Evolutionary conservation across 2,888 invertebrate species (phyloP).

Genomic region (Conchocele bisecta): DNA sequence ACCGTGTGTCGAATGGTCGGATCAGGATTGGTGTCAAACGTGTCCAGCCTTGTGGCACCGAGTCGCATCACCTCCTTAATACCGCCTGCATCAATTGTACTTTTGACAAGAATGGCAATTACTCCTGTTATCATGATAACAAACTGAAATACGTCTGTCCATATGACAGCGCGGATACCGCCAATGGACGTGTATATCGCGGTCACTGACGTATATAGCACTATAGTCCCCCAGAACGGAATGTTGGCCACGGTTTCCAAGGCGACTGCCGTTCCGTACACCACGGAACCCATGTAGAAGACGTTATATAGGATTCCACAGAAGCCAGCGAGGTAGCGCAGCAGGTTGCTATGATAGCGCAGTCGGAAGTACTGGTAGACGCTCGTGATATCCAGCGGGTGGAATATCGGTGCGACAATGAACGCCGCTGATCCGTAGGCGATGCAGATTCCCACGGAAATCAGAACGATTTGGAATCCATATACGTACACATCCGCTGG

Average conservation of each 20-base stretch:
- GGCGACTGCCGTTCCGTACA: slow-evolving; percentile 32
- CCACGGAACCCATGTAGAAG: slow-evolving; percentile 38
- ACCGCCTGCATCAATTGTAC: slow-evolving; percentile 9
- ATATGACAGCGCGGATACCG: slow-evolving; percentile 36
- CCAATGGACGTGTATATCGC: slow-evolving; percentile 39
- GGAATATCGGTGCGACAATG: slow-evolving; percentile 35
- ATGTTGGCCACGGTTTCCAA: slow-evolving; percentile 20
- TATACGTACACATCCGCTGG: slow-evolving; percentile 41
- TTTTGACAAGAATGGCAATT: slow-evolving; percentile 26
- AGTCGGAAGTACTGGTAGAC: slow-evolving; percentile 33
- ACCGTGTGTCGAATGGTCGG: slow-evolving; percentile 32
- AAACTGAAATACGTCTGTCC: slow-evolving; percentile 41
- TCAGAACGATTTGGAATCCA: slow-evolving; percentile 29
- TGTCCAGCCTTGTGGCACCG: slow-evolving; percentile 13
- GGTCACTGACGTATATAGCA: slow-evolving; percentile 20
- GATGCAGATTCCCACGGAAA: slow-evolving; percentile 13
- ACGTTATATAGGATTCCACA: slow-evolving; percentile 33
- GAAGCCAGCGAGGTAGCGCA: slow-evolving; percentile 24
- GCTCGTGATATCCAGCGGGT: slow-evolving; percentile 32
- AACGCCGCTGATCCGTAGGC: slow-evolving; percentile 23
- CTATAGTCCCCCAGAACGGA: slow-evolving; percentile 23
- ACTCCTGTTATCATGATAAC: slow-evolving; percentile 27
- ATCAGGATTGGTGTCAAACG: slow-evolving; percentile 21
- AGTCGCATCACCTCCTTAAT: neutral
- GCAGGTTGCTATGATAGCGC: slow-evolving; percentile 19